Evolutionary conservation across 2,797 vertebrate genomes (phyloP), one percentile per base, ranked within the genome.

Genomic region (Eidolon dupreanum): DNA sequence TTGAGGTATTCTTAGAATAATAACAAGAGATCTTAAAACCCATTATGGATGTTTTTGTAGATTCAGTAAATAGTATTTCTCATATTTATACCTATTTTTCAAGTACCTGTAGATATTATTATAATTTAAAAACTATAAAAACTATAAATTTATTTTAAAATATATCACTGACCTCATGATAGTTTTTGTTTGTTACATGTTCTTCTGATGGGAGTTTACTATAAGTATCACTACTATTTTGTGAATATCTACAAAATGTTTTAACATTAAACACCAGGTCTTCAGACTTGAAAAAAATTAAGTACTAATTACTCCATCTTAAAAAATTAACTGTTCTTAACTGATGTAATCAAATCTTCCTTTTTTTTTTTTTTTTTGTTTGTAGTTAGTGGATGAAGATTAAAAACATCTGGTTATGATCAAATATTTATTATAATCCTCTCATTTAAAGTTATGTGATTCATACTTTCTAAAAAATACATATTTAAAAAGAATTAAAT

Each of bases 371-470:
- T 46, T 46, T 49, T 78, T 85, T 90, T 90, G 15, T 84, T n/a
- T 95, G n/a, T 65, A 74, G 46, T 77, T 88, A 93, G n/a, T 84
- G 8, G 59, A 65, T 24, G 59, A 65, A 90, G 83, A 88, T 86
- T 77, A n/a, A 89, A 81, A 90, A 81, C 92, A 97, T 94, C 22
- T 96, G 88, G 19, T 88, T 91, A 51, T 63, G 38, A 89, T 96
- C 31, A 71, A 71, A 57, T 91, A 90, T 84, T 82, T 5, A 66
- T 82, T 5, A 66, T 46, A 89, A 93, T 92, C 53, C 71, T 28
- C 22, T 87, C 66, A 88, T 86, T 94, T 90, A 83, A 95, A 93
- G 24, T 61, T 91, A 63, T 11, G 71, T 86, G 53, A 95, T 81
- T 31, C 49, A 86, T 51, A 41, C 6, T 74, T 78, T 63, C 49